Conservation (phyloP, 2,888 invertebrate genomes). For the Andrena camellia region DNA sequence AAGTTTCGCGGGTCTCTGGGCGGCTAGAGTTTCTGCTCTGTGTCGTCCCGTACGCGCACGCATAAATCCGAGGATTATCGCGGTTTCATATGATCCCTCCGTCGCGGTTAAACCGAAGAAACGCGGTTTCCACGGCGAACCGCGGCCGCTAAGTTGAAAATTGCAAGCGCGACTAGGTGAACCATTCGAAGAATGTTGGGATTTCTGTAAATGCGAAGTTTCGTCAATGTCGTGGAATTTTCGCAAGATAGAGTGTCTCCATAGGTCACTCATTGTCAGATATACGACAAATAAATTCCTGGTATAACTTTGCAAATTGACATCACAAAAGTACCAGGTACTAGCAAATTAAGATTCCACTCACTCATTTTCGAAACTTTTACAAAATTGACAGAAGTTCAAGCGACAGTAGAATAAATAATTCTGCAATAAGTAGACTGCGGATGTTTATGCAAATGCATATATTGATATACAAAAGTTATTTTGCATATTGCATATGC, state of each 20-base stretch:
- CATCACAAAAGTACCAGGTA: too few species aligned
- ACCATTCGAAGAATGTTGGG: constrained; percentile 2
- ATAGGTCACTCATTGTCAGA: neutral
- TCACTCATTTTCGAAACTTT: too few species aligned
- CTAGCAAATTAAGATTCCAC: too few species aligned
- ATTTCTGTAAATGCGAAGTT: neutral
- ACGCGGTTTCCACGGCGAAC: constrained; percentile 9
- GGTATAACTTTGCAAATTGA: too few species aligned
- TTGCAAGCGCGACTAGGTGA: neutral
- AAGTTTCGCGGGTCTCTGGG: constrained; percentile 64
- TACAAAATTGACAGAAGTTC: too few species aligned
- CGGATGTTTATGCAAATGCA: neutral
- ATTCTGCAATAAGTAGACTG: neutral
- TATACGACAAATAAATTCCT: neutral
- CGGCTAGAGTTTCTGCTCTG: constrained; percentile 56
- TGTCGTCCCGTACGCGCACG: constrained; percentile 62
- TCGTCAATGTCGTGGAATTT: neutral
- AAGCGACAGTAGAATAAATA: too few species aligned
- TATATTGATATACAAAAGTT: neutral
- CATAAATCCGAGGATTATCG: constrained; percentile 70
- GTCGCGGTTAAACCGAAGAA: constrained; percentile 23
- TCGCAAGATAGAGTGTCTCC: neutral
- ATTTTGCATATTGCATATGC: too few species aligned
- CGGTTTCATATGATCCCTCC: constrained; percentile 43
- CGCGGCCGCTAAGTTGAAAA: constrained; percentile 3